Base-by-base conservation (phyloP, 2,797 vertebrate species). In the Poeciliopsis presidionis region DNA sequence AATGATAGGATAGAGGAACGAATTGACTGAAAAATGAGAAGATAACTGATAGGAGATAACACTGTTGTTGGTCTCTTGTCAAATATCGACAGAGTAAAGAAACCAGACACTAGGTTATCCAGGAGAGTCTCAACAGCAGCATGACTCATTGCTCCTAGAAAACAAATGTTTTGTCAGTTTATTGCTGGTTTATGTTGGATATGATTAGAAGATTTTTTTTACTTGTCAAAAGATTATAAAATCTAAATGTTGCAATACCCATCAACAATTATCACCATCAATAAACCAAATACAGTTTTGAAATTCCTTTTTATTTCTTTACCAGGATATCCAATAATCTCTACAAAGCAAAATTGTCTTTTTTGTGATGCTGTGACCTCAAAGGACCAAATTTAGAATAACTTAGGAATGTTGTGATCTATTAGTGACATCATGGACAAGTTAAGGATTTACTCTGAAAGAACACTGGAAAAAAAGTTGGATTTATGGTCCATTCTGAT, bases 41-140 rank as follows among this genome's bases (percentile, higher is more conserved):
- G 41, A 84, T 84, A 81, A 71, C 86, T 55, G 78, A 79, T 28
- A 30, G 67, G 49, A 63, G 77, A 45, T 49, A 81, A 82, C 78
- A 80, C 63, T 59, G 28, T 74, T 74, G 74, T 76, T 92, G 83
- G 85, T 76, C 77, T 86, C 47, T 81, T 87, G 80, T 91, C 84
- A 89, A 84, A 88, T 82, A 87, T 84, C 88, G 81, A 80, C 81
- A 77, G 82, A 88, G 71, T 72, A 76, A 81, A 63, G 65, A 87
- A 57, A 84, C 76, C 72, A 49, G 65, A 81, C 76, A 77, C 81
- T 88, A 78, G 86, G 82, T 49, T 4, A 78, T 76, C 80, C 85
- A 90, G 86, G 84, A 79, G 80, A 82, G 67, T 77, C 4, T 71
- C 79, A 85, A 87, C 74, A 83, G 73, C 76, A 82, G 80, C 77